A percentile compares a stretch with the other conserved stretches of the same genome.
phyloP scores from a whole-genome alignment of 2,113 vertebrate species.

The Anarrhichthys ocellatus region DNA sequence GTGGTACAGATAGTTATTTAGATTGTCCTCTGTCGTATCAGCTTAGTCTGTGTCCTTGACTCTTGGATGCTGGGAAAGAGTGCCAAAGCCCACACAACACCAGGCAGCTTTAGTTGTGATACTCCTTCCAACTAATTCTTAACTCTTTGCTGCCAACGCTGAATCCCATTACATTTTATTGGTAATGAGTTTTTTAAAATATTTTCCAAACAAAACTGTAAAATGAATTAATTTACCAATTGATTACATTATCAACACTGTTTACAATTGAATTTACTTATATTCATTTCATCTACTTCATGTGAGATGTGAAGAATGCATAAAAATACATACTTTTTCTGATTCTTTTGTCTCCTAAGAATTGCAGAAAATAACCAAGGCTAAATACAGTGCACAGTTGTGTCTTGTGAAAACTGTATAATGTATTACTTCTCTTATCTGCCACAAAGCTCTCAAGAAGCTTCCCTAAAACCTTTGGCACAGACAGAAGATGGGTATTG shows the following conservation, averaged over 20 bases:
- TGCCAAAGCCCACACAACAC: constrained; percentile 62
- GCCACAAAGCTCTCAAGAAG: constrained; percentile 28
- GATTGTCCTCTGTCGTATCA: constrained; percentile 69
- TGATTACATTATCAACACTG: neutral
- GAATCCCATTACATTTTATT: neutral
- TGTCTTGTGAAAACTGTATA: constrained; percentile 21
- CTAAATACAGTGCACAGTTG: neutral
- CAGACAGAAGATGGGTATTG: constrained; percentile 17
- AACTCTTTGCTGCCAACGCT: constrained; percentile 43
- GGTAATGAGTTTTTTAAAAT: neutral
- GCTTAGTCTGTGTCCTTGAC: constrained; percentile 70
- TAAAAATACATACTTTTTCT: neutral
- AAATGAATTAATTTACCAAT: neutral
- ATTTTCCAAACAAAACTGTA: neutral
- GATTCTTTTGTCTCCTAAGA: constrained; percentile 4
- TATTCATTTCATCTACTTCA: neutral
- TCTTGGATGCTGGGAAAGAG: constrained; percentile 60
- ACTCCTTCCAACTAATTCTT: constrained; percentile 56
- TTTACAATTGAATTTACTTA: neutral
- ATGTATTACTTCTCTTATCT: constrained; percentile 31
- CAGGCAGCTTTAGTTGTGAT: constrained; percentile 55
- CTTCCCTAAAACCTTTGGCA: constrained; percentile 17
- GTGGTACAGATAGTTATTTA: constrained; percentile 69
- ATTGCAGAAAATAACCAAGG: constrained; percentile 4
- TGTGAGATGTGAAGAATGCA: constrained; percentile 2